Evolutionary conservation across 2,888 invertebrate species (phyloP), one percentile per base, ranked within the genome.

Genomic region (Tetanocera ferruginea): DNA sequence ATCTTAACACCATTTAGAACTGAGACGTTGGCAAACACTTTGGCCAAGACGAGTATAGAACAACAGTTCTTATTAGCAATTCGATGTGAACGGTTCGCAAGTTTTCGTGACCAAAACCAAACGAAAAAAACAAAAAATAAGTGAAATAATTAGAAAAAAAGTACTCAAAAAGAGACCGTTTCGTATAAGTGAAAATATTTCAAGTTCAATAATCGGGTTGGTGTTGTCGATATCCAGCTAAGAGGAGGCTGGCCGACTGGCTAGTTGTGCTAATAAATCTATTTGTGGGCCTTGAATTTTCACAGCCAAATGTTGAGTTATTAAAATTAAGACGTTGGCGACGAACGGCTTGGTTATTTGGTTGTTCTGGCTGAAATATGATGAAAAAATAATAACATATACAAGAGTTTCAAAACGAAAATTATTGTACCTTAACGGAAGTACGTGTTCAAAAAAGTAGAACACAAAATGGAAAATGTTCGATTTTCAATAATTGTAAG

Each of bases 401-500:
- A 14, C 19, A 43, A 43, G 1, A 14, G 9, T 55, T 60, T 43
- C 2, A 8, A 62, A 57, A 28, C 60, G 8, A 55, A 57, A 28
- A 70, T 11, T 19, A 51, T 3, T 9, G 23, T 19, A n/a, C 25
- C 14, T 23, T 25, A 25, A 6, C 57, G 57, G 37, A 37, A 5
- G 64, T n/a, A 28, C 64, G 17, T 1, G 17, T 11, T 23, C 37
- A 43, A 23, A 11, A 57, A 57, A 19, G 2, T n/a, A n/a, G 0
- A 37, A 8, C 17, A 31, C 11, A 43, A 57, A n/a, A 90, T 90
- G 89, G 89, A 90, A 79, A 89, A 88, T 82, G 89, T 90, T 70
- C 86, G 90, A 81, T 90, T 90, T 84, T 89, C 90, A 76, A 89
- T 90, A 74, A 90, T 90, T 85, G 90, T 90, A 86, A 89, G 90